These are phyloP conservation scores for Gobiocypris rarus DNA, from an alignment of 2,113 vertebrate species.

Conservation along the genomic window DNA sequence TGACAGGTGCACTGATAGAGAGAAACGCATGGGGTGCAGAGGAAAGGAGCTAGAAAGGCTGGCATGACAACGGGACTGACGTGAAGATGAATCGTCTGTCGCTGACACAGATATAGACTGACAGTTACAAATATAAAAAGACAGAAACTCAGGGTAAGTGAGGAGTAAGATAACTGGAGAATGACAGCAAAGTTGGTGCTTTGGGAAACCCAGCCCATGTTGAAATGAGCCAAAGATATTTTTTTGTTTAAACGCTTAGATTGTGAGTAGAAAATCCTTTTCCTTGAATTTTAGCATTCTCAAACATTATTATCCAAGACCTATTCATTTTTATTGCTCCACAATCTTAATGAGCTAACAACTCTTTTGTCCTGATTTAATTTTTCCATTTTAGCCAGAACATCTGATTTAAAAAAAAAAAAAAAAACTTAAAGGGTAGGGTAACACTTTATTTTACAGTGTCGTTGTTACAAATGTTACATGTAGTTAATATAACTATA, in stretches of 20 bases:
- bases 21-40: background rate
- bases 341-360: too few species aligned
- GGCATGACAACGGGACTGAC: slow-evolving; percentile 19
- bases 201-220: background rate
- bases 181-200: background rate
- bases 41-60: slow-evolving; percentile 4
- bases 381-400: background rate
- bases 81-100: slow-evolving; percentile 14
- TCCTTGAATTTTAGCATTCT: background rate
- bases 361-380: too few species aligned
- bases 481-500: too few species aligned
- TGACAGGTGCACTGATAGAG: slow-evolving; percentile 26
- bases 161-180: background rate
- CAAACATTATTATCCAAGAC: too few species aligned
- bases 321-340: too few species aligned
- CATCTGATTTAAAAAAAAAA: too few species aligned
- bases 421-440: too few species aligned
- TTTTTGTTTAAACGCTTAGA: background rate
- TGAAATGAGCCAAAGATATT: background rate
- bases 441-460: too few species aligned
- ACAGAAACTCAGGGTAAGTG: background rate
- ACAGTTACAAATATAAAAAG: slow-evolving; percentile 28
- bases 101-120: slow-evolving; percentile 16
- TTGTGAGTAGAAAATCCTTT: background rate
- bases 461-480: too few species aligned